Conservation (phyloP, 2,113 vertebrate genomes). For the Datnioides undecimradiatus region DNA sequence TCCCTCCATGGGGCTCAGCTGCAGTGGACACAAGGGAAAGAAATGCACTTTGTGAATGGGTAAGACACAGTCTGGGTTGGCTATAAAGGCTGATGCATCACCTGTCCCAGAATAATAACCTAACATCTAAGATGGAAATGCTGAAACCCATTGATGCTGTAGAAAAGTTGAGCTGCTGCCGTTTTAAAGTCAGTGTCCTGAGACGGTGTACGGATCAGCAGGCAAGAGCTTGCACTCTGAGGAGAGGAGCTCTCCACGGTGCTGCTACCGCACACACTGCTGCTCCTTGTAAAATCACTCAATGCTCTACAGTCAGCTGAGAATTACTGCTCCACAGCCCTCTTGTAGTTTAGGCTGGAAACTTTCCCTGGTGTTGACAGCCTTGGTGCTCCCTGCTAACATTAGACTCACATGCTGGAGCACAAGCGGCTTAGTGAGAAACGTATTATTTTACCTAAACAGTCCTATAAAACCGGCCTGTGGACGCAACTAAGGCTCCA, state of each 20-base stretch:
- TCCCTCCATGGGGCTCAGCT: neutral
- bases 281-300: constrained; percentile 66
- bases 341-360: constrained; percentile 37
- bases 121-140: neutral
- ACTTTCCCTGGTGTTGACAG: constrained; percentile 36
- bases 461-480: constrained; percentile 8
- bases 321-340: constrained; percentile 58
- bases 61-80: neutral
- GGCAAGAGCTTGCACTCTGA: constrained; percentile 31
- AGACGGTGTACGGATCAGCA: constrained; percentile 46
- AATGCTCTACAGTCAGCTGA: constrained; percentile 38
- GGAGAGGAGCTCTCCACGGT: constrained; percentile 61
- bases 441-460: constrained; percentile 41
- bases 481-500: constrained; percentile 6
- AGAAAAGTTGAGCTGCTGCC: constrained; percentile 12
- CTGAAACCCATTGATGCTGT: neutral
- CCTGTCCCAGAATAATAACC: constrained; percentile 29
- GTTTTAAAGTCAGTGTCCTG: constrained; percentile 48
- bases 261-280: constrained; percentile 55
- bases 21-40: neutral
- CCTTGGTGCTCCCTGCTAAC: constrained; percentile 23
- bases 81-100: neutral
- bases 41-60: neutral
- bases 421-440: neutral
- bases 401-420: constrained; percentile 17